phyloP scores from a whole-genome alignment of 2,888 invertebrate genomes.

The Chelonus formosanus region DNA sequence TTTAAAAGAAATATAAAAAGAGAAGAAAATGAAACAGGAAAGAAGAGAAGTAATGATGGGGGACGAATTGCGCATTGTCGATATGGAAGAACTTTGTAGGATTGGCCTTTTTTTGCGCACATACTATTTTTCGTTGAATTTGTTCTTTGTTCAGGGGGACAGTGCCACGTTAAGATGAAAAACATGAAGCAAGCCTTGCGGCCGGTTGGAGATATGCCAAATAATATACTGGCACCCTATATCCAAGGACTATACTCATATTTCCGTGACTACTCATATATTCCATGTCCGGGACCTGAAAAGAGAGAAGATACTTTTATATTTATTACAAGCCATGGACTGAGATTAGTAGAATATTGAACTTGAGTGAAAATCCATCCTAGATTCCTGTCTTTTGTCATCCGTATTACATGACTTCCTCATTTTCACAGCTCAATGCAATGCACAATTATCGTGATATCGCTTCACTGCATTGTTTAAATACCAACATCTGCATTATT shows the following conservation, averaged over 20 bases:
- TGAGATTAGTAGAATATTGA: slow-evolving; percentile 48
- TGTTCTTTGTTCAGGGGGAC: slow-evolving; percentile 43
- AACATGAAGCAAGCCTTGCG: slow-evolving; percentile 62
- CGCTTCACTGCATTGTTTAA: too few relatives aligned
- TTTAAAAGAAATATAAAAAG: slow-evolving; percentile 16
- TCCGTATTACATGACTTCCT: slow-evolving; percentile 43
- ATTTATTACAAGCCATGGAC: slow-evolving; percentile 59
- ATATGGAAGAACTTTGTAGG: slow-evolving; percentile 17
- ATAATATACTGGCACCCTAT: slow-evolving; percentile 62
- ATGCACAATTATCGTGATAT: slow-evolving; percentile 2
- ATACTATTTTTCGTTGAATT: slow-evolving; percentile 35
- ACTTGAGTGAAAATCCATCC: slow-evolving; percentile 39
- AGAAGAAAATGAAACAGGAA: slow-evolving; percentile 11
- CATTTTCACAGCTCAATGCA: slow-evolving; percentile 13
- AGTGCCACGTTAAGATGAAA: slow-evolving; percentile 61
- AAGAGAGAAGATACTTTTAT: slow-evolving; percentile 55
- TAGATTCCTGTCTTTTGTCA: slow-evolving; percentile 52
- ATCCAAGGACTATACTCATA: slow-evolving; percentile 41
- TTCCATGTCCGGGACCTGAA: slow-evolving; percentile 28
- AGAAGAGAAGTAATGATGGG: slow-evolving; percentile 22
- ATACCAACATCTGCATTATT: slow-evolving; percentile 5
- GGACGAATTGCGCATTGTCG: slow-evolving; percentile 26
- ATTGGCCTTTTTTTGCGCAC: slow-evolving; percentile 5
- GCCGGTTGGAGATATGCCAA: slow-evolving; percentile 62
- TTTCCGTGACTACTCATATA: slow-evolving; percentile 32